These are phyloP conservation scores for Drosophila aldrichi DNA, from an alignment of 2,888 invertebrate genomes.

Conservation along the genomic window DNA sequence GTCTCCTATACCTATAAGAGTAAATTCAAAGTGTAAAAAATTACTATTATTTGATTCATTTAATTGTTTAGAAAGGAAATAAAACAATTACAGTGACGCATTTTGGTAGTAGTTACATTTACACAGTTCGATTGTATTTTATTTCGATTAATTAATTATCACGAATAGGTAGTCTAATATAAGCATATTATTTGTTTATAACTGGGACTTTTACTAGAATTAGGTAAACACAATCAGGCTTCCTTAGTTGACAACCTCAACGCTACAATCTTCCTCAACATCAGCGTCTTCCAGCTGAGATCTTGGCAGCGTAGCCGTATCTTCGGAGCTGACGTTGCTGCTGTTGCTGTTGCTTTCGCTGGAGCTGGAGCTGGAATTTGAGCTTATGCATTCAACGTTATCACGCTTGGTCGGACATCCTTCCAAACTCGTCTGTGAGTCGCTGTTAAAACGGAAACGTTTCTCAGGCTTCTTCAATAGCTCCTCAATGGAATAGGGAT, in stretches of 20 bases:
- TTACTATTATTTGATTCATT: background rate
- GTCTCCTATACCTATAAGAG: background rate
- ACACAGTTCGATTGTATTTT: conserved; percentile 24
- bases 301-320: conserved; percentile 31
- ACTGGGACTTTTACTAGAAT: conserved; percentile 37
- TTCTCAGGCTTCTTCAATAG: conserved; percentile 92
- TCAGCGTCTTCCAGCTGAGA: conserved; percentile 38
- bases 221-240: too few relatives aligned
- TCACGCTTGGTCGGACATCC: conserved; percentile 25
- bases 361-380: conserved; percentile 71
- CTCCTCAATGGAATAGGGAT: conserved; percentile 95
- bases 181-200: conserved; percentile 28
- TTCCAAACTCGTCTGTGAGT: conserved; percentile 42
- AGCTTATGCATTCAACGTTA: conserved; percentile 65
- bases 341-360: conserved; percentile 65
- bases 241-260: conserved; percentile 84
- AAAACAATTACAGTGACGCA: background rate
- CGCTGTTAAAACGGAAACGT: conserved; percentile 67
- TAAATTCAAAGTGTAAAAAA: too few relatives aligned
- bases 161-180: conserved; percentile 33
- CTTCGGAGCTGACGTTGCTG: conserved; percentile 44
- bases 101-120: background rate
- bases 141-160: conserved; percentile 46
- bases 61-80: background rate
- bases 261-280: conserved; percentile 81